Evolutionary conservation across 1,140 invertebrate species (phyloP), one percentile per base, ranked within the genome.

Genomic region (Anastrepha obliqua): DNA sequence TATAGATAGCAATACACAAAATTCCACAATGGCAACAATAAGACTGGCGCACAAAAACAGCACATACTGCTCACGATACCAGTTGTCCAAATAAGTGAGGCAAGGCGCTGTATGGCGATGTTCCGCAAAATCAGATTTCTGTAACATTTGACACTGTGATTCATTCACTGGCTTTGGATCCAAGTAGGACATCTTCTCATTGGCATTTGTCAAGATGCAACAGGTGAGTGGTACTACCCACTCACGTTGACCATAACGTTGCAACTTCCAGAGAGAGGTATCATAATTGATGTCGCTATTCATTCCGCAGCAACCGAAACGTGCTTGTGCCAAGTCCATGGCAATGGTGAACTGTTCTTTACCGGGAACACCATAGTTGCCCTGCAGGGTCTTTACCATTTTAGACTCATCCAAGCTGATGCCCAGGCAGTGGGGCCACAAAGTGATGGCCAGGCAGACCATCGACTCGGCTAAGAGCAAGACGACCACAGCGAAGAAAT

Each of bases 291-390:
- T 94, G 3, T 96, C 96, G 89, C 95, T 96, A 51, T 95, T 95
- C 90, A 98, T 96, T 11, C 97, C 97, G 92, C 97, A 98, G 90
- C 97, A 98, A 87, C 96, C 94, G 90, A 97, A 96, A 95, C 97
- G 92, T 17, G 95, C 95, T 93, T 97, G 96, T 0, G 95, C 96
- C 88, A 97, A 94, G 94, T 97, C 97, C 55, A 98, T 94, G 17
- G 97, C 97, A 86, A 96, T 96, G 5, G 97, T 98, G 90, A 97
- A 97, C 90, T 93, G 91, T 89, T 95, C 95, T 81, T 94, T 93
- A 1, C 95, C 96, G 42, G 96, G 96, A 17, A 96, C 94, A 2
- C 97, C 97, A 91, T 97, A 98, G 90, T 96, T 96, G 1, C 95
- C 94, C 90, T 97, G 96, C 85, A 98, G 92, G 2, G 95, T 95